Evolutionary conservation across 2,113 vertebrate species (phyloP), one percentile per base, ranked within the genome.

Genomic region (Camelus bactrianus): DNA sequence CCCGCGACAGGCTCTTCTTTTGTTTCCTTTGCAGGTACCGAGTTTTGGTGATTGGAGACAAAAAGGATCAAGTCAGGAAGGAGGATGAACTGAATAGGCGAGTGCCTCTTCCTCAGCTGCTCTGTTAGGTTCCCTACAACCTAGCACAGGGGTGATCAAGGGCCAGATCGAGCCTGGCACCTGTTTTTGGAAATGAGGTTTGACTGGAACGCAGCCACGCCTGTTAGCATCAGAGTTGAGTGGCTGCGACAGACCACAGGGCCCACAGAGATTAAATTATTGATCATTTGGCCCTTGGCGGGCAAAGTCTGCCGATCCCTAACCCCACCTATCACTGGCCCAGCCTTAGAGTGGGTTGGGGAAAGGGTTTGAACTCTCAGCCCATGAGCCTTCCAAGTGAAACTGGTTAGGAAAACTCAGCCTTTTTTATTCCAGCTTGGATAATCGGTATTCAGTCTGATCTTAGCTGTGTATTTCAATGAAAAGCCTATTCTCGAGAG

Each of bases 31-130:
- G 6, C 98, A 99, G 99, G 58, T 99, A 99, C 96, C 99, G 99
- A 80, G 99, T 99, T 86, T 97, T 99, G 89, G 98, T 99, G 0
- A 99, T 99, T 0, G 99, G 99, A 15, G 98, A 99, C 20, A 98
- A 98, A 30, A 98, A 93, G 12, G 84, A 92, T 52, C 98, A 97
- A 38, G 83, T 77, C 64, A 93, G 92, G 22, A 98, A 97, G 30
- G 98, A 98, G 69, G 99, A 99, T 10, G 94, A 84, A 12, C 97
- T 99, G 2, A 98, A 77, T 35, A 99, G 98, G 99, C 93, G 79
- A 93, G 96, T 5, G 2, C 22, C 84, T 16, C 11, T 54, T 50
- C 70, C 46, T 86, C 30, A 3, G 60, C 89, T 12, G 4, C 46
- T 32, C 16, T 17, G 8, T 48, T 8, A 16, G 52, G 30, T 14